Percentiles rank a stretch among this genome's conserved stretches.
These are phyloP conservation scores for Tolmerus cingulatus DNA, from an alignment of 2,888 invertebrate genomes.

Conservation along the genomic window DNA sequence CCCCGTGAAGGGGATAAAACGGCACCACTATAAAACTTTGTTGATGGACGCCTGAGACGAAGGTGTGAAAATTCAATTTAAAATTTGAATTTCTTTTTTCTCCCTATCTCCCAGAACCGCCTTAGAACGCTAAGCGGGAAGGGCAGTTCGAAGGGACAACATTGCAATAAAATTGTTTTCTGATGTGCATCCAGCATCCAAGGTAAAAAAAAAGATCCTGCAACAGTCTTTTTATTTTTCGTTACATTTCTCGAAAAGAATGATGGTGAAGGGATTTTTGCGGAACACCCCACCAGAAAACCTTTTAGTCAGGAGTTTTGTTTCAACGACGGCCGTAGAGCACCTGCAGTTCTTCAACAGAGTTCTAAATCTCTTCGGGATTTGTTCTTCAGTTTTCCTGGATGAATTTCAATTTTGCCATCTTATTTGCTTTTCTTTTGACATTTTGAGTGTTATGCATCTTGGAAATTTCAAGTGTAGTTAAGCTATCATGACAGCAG, in stretches of 20 bases:
- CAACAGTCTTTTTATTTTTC: background rate
- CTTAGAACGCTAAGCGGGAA: background rate
- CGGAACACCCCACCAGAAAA: background rate
- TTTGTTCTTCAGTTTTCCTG: background rate
- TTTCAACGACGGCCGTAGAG: background rate
- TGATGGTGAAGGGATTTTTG: background rate
- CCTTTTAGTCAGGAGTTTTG: background rate
- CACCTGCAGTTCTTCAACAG: background rate
- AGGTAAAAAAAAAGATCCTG: background rate
- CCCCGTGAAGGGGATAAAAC: conserved; percentile 25
- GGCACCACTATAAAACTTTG: conserved; percentile 24
- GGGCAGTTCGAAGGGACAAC: background rate
- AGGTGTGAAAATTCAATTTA: conserved; percentile 38
- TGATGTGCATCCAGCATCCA: background rate
- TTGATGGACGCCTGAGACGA: background rate
- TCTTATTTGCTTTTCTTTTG: background rate
- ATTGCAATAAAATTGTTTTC: background rate
- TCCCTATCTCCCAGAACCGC: background rate
- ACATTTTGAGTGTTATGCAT: background rate
- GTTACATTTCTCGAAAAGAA: background rate
- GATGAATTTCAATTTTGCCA: background rate
- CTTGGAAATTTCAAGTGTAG: background rate
- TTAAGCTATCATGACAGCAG: background rate
- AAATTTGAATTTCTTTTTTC: background rate
- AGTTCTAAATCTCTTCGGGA: background rate